These are phyloP conservation scores for Anoura caudifer DNA, from an alignment of 2,113 vertebrate genomes.

Conservation along the genomic window DNA sequence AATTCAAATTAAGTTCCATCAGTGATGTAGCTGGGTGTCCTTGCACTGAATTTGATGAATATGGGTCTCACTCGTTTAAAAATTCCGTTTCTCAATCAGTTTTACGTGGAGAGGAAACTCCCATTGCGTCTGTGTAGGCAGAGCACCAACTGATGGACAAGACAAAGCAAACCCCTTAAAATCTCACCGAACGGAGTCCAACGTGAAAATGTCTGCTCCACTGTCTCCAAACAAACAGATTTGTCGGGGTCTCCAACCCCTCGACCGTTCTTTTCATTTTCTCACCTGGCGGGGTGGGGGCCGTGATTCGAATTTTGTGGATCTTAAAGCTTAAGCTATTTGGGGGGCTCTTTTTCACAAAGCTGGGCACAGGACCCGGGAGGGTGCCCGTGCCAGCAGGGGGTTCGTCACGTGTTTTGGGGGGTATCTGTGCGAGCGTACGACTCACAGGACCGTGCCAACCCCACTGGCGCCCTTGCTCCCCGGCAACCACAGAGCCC, in stretches of 20 bases:
- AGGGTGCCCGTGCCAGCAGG: fast-evolving
- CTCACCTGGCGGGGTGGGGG: neutral
- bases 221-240: neutral
- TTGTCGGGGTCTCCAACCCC: neutral
- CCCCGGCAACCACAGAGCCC: fast-evolving
- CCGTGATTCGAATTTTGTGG: neutral
- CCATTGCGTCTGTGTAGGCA: neutral
- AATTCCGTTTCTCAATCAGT: neutral
- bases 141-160: neutral
- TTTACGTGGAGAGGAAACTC: neutral
- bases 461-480: too few relatives aligned
- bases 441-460: too few relatives aligned
- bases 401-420: neutral
- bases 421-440: fast-evolving
- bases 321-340: neutral
- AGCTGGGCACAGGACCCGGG: neutral
- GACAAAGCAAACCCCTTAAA: neutral
- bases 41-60: neutral
- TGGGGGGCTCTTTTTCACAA: neutral
- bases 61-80: neutral
- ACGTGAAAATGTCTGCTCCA: neutral
- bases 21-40: neutral
- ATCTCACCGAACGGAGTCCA: neutral
- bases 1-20: neutral
- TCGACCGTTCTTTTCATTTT: neutral